Base-by-base conservation (phyloP, 2,797 vertebrate genomes). In the Muscicapa striata region DNA sequence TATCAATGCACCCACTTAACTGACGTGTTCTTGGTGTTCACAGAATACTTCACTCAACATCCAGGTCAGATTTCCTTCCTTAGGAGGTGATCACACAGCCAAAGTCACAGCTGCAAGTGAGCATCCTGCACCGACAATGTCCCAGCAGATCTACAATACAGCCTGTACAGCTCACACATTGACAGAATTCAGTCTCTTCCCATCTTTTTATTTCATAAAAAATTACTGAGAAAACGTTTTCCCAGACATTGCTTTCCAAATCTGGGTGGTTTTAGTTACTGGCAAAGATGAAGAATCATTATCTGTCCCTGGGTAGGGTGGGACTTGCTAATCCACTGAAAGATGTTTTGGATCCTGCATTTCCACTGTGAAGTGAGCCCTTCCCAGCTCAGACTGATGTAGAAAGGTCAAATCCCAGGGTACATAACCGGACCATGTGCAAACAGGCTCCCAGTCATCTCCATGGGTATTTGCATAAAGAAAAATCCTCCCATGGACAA, bases 371-470 rank as follows among this genome's bases (percentile, higher is more conserved):
- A 48, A 57, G 17, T 45, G 51, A 83, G 51, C 15, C 67, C 20
- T 79, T 91, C 18, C 48, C 32, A 57, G 32, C 57, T 57, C 57
- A 78, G 73, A 54, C 52, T 51, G 46, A 76, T 22, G 38, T 6
- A 59, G 38, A 75, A 82, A 63, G 30, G 29, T 77, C 67, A 79
- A 5, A 82, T 74, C 21, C 4, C 4, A 36, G 15, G 11, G 21
- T 59, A 16, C 1, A 0, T 38, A 78, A 52, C 4, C 21, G 86
- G 66, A 68, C 34, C 48, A 40, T 0, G 0, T 5, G 48, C 13
- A 91, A 62, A 62, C 23, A 84, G 67, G 38, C 18, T 92, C 51
- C 32, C 61, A 27, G 26, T 29, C 66, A 73, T 41, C 48, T 84
- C 79, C 59, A 14, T 2, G 48, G 10, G 13, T 22, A 36, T 66